Conservation (phyloP, 2,797 vertebrate genomes). For the Emys orbicularis region DNA sequence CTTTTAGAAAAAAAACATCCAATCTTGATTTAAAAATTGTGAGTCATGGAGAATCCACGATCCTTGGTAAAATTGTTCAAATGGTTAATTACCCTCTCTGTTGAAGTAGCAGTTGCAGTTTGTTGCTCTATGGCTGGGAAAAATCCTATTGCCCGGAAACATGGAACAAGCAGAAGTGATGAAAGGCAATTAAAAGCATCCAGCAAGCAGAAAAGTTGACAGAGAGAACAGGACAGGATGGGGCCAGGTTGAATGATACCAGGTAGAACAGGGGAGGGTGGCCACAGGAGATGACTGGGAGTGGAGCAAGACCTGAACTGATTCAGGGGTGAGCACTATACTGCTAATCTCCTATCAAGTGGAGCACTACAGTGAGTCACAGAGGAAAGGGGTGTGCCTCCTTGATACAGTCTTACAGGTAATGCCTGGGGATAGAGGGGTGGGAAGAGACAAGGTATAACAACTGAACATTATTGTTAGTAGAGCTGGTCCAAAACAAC, state of each 20-base stretch:
- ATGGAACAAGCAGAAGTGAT: background rate
- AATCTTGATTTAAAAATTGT: background rate
- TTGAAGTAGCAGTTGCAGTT: background rate
- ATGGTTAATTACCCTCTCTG: background rate
- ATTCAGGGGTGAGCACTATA: conserved; percentile 60
- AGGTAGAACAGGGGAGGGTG: conserved; percentile 19
- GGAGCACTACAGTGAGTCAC: conserved; percentile 62
- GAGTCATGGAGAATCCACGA: background rate
- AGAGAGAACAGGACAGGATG: conserved; percentile 14
- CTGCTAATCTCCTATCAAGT: conserved; percentile 64
- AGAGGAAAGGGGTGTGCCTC: conserved; percentile 55
- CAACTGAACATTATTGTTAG: background rate
- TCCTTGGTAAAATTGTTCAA: background rate
- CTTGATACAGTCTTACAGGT: conserved; percentile 46
- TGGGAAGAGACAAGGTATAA: conserved; percentile 15
- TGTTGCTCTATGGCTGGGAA: background rate
- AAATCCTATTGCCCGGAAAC: background rate
- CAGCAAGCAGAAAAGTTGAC: background rate
- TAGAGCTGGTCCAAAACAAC: background rate
- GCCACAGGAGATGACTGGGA: conserved; percentile 49
- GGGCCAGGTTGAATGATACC: conserved; percentile 20
- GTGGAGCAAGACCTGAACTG: conserved; percentile 58
- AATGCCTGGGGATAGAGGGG: background rate
- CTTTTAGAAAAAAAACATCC: background rate
- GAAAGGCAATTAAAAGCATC: background rate